Conservation (phyloP, 2,113 vertebrate species). For the Apaloderma vittatum region DNA sequence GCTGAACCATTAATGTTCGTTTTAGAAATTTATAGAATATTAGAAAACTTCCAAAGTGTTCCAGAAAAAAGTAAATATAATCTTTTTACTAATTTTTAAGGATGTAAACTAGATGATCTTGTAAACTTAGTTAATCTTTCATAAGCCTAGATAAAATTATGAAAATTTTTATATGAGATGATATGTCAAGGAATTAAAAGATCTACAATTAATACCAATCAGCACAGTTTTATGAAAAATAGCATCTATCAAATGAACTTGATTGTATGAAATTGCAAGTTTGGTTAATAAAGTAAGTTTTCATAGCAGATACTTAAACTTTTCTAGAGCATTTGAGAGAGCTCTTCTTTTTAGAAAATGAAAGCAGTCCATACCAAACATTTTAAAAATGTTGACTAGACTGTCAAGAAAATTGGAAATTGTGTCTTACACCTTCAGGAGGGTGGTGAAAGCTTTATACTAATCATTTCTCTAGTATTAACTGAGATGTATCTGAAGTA, state of each 20-base stretch:
- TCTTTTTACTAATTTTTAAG: neutral
- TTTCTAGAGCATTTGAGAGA: neutral
- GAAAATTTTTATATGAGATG: neutral
- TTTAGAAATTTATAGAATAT: conserved; percentile 47
- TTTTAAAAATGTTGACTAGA: neutral
- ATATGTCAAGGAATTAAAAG: neutral
- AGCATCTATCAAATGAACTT: neutral
- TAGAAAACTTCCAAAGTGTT: neutral
- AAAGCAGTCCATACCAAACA: neutral
- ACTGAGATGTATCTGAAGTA: neutral
- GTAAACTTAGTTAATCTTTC: conserved; percentile 12
- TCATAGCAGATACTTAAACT: neutral
- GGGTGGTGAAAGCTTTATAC: neutral
- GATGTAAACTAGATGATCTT: neutral
- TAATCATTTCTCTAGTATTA: neutral
- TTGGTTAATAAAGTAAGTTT: neutral
- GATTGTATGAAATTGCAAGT: neutral
- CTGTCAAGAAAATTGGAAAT: neutral
- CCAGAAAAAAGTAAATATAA: neutral
- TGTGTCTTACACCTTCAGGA: neutral
- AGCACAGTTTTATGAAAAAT: neutral
- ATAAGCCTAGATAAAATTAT: neutral
- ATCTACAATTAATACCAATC: neutral
- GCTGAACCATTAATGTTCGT: conserved; percentile 1
- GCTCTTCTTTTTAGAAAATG: neutral